Conservation (phyloP, 1,140 invertebrate species). For the Dolichoris vasculosae region DNA sequence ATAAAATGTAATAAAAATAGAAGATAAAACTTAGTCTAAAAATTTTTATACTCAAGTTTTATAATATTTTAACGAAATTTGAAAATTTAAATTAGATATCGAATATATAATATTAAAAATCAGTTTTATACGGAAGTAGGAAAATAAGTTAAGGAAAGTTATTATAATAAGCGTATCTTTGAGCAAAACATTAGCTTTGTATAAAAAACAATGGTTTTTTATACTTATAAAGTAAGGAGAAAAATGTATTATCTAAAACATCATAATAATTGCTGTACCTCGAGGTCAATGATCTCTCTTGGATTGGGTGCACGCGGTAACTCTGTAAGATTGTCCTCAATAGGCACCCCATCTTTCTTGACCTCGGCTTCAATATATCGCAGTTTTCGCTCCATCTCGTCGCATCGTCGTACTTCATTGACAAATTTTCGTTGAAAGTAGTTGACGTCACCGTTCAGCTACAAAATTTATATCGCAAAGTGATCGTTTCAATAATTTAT, state of each 20-base stretch:
- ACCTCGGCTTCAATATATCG: slow-evolving; percentile 97
- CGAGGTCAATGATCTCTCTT: slow-evolving; percentile 96
- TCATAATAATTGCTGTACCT: slow-evolving; percentile 77
- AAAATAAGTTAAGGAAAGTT: too few species aligned
- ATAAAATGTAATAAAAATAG: too few species aligned
- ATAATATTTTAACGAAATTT: too few species aligned
- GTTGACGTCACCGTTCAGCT: slow-evolving; percentile 89
- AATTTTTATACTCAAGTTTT: too few species aligned
- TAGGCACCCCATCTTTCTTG: slow-evolving; percentile 89
- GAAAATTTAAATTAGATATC: too few species aligned
- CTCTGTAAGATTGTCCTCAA: slow-evolving; percentile 89
- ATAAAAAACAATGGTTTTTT: not conserved
- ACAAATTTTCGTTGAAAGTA: slow-evolving; percentile 94
- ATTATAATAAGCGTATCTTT: too few species aligned
- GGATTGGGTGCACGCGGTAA: slow-evolving; percentile 94
- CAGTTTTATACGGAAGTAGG: too few species aligned
- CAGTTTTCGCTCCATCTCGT: slow-evolving; percentile 94
- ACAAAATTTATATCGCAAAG: slow-evolving; percentile 53
- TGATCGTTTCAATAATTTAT: not conserved
- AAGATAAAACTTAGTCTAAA: too few species aligned
- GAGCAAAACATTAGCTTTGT: too few species aligned
- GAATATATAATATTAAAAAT: too few species aligned
- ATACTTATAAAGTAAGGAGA: not conserved
- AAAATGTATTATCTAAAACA: not conserved
- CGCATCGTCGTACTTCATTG: slow-evolving; percentile 91